Evolutionary conservation across 2,797 vertebrate species (phyloP), one percentile per base, ranked within the genome.

Genomic region (Gymnopithys bicolor): DNA sequence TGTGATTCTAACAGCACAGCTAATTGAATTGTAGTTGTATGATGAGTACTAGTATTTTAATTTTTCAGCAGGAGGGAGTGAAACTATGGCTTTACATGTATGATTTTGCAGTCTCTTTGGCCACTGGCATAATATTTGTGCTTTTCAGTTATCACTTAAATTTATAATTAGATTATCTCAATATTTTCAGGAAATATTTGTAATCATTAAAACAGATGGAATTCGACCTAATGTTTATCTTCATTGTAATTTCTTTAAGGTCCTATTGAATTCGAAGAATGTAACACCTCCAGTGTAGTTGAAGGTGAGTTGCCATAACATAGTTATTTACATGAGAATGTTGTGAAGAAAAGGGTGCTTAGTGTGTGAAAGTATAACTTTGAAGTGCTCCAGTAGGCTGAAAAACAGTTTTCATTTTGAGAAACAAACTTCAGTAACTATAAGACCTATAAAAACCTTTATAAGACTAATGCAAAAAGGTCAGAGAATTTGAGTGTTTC

Each of bases 201-300:
- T 56, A 58, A 7, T 46, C 2, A 2, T 71, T 78, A 56, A 71
- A 84, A 37, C 23, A 51, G 11, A 35, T 89, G 30, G 51, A 82
- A 69, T 69, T 51, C 75, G 24, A 53, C 35, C 30, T 90, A 56
- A 84, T 59, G 7, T 89, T 89, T 53, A 28, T 79, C 19, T 90
- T 90, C 11, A 22, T 28, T 97, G 48, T 97, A 10, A 71, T 94
- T 90, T 91, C 27, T 96, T 98, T 96, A 74, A 99, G 99, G 99
- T 32, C 98, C 98, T 89, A 98, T 99, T 97, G 99, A 99, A 96
- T 99, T 99, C 98, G 99, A 99, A 97, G 99, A 99, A 98, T 99
- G 99, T 96, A 99, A 99, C 79, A 96, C 98, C 93, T 98, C 99
- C 41, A 98, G 98, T 83, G 98, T 98, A 77, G 98, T 98, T 56